These are phyloP conservation scores for Leptinotarsa peninsularis DNA, from an alignment of 2,888 invertebrate species.

Conservation along the genomic window DNA sequence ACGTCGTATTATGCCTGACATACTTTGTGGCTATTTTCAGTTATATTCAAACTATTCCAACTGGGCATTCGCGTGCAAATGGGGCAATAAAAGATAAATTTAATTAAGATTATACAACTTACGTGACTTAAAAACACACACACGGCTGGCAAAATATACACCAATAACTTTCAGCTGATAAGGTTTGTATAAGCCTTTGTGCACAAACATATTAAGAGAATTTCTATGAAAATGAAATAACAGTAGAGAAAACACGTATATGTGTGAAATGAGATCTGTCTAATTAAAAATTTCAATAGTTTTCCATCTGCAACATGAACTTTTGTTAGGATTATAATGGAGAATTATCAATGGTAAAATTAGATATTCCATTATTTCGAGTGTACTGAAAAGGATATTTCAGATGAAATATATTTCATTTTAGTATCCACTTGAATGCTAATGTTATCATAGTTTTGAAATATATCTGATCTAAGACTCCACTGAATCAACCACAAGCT, in stretches of 20 bases:
- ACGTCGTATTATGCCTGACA: slow-evolving; percentile 1
- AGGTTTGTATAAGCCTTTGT: slow-evolving; percentile 33
- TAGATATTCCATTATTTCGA: no score
- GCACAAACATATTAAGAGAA: slow-evolving; percentile 27
- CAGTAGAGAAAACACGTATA: neutral
- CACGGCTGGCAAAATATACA: slow-evolving; percentile 48
- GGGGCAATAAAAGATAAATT: slow-evolving; percentile 53
- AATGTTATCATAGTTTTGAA: no score
- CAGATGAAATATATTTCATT: no score
- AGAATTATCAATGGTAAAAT: no score
- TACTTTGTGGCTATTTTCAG: slow-evolving; percentile 20
- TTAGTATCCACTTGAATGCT: no score
- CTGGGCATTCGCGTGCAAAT: slow-evolving; percentile 52
- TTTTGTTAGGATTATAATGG: no score
- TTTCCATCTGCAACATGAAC: neutral
- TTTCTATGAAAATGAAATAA: slow-evolving; percentile 34
- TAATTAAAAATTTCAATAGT: neutral
- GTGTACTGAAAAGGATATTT: no score
- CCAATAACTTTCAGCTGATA: slow-evolving; percentile 44
- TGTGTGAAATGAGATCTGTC: neutral
- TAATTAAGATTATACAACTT: slow-evolving; percentile 53
- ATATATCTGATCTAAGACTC: no score
- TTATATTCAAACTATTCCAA: slow-evolving; percentile 35
- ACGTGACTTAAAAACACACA: slow-evolving; percentile 52
- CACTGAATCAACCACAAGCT: no score